Conservation (phyloP, 2,113 vertebrate genomes). For the Otus sunia region DNA sequence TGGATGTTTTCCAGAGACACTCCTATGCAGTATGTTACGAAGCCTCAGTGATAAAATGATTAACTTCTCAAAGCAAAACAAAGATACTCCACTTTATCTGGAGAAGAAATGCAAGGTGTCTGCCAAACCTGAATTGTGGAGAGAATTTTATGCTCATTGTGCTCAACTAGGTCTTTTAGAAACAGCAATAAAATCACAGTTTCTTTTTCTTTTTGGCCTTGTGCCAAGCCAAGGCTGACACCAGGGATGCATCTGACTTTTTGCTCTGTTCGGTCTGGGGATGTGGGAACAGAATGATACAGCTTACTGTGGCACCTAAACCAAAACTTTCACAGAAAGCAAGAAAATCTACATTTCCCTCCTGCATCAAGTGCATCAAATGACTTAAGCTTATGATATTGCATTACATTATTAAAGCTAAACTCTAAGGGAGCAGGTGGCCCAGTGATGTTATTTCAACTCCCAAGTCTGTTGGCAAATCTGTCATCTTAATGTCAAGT, state of each 20-base stretch:
- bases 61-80: conserved; percentile 13
- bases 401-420: not conserved
- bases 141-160: not conserved
- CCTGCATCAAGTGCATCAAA: not conserved
- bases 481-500: not conserved
- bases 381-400: not conserved
- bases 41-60: not conserved
- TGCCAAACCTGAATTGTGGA: not conserved
- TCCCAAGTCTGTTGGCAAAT: conserved; percentile 34
- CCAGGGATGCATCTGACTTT: not conserved
- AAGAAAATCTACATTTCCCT: not conserved
- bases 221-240: not conserved
- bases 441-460: conserved; percentile 16
- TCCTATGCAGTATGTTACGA: not conserved
- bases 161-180: not conserved
- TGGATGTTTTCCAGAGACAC: not conserved
- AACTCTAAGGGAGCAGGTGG: conserved; percentile 22
- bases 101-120: not conserved
- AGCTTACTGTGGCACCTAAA: not conserved
- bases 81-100: not conserved
- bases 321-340: not conserved
- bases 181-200: not conserved
- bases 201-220: not conserved
- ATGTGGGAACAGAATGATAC: not conserved
- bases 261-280: not conserved